phyloP scores from a whole-genome alignment of 92 coral and sea anemone species.

The Blastomussa wellsi region DNA sequence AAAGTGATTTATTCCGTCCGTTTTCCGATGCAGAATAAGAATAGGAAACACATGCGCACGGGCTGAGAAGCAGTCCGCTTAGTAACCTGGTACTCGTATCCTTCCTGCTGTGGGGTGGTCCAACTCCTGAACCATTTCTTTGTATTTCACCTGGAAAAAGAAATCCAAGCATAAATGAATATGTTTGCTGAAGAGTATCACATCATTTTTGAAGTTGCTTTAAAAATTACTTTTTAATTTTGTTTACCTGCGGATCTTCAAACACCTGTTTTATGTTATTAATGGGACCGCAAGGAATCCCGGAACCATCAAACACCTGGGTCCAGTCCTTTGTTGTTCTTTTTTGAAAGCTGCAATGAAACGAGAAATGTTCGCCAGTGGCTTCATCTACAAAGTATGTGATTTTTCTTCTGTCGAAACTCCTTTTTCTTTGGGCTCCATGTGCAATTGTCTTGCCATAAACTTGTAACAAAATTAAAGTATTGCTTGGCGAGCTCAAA shows the following conservation, averaged over 20 bases:
- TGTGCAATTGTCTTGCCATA: not conserved
- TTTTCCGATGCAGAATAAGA: no score
- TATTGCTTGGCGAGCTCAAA: not conserved
- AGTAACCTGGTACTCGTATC: constrained; percentile 74
- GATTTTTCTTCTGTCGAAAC: no score
- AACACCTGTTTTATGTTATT: constrained; percentile 79
- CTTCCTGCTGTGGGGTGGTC: constrained; percentile 81
- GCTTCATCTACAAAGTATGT: not conserved
- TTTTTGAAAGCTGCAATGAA: constrained; percentile 48
- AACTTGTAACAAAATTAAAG: not conserved
- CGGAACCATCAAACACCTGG: constrained; percentile 62
- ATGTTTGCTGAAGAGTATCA: not conserved
- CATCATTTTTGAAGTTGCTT: not conserved
- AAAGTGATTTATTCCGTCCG: no score
- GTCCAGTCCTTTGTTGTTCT: constrained; percentile 75
- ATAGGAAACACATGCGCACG: not conserved
- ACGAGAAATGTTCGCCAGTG: not conserved
- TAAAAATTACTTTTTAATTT: not conserved
- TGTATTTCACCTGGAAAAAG: constrained; percentile 66
- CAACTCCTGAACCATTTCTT: constrained; percentile 72
- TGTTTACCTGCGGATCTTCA: constrained; percentile 82
- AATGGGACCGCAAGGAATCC: constrained; percentile 83
- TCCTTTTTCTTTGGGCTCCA: not conserved
- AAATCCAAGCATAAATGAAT: not conserved
- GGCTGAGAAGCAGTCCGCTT: not conserved